Percentiles rank a stretch among this genome's conserved stretches.
These are phyloP conservation scores for Ciconia maguari DNA, from an alignment of 2,113 vertebrate species.

Conservation along the genomic window DNA sequence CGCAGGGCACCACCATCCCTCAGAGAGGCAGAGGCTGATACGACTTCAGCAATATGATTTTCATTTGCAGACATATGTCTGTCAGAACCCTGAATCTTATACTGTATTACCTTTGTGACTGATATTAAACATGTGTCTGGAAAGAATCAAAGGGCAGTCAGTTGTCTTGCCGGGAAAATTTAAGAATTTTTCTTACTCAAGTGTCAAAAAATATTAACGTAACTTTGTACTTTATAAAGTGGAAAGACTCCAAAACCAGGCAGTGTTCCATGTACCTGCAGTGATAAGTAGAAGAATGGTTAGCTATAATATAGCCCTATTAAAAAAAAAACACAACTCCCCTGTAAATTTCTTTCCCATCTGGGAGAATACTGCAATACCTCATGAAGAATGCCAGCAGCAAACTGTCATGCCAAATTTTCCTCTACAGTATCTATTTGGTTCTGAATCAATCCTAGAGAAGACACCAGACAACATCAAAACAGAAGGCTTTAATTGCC, in stretches of 20 bases:
- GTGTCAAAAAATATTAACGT: constrained; percentile 61
- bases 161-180: not conserved
- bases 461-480: constrained; percentile 5
- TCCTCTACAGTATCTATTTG: not conserved
- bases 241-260: constrained; percentile 40
- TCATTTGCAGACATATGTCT: not conserved
- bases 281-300: constrained; percentile 32
- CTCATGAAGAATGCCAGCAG: constrained; percentile 1
- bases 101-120: not conserved
- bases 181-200: constrained; percentile 38
- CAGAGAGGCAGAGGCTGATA: not conserved
- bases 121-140: not conserved
- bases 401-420: not conserved
- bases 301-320: not conserved
- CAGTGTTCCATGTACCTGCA: constrained; percentile 66
- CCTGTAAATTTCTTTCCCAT: constrained; percentile 1
- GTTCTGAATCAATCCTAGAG: not conserved
- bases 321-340: not conserved
- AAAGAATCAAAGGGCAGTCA: constrained; percentile 12
- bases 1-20: not conserved
- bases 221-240: constrained; percentile 46
- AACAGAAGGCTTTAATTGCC: not conserved
- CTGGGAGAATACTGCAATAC: constrained; percentile 3
- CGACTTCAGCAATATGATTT: not conserved
- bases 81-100: not conserved